phyloP scores from a whole-genome alignment of 2,113 vertebrate genomes.

The Neogale vison region DNA sequence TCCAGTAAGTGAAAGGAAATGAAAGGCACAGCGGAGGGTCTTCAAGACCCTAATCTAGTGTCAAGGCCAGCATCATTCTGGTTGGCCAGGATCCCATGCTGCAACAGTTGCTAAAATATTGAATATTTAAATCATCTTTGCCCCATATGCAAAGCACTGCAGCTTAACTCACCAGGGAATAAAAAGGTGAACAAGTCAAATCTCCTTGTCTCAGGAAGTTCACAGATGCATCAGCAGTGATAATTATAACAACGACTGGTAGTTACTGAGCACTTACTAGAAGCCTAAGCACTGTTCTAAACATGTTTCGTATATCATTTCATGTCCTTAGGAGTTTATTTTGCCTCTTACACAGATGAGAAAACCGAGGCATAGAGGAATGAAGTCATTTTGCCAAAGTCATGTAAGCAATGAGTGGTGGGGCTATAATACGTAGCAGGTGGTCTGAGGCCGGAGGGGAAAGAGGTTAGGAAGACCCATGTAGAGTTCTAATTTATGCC shows the following conservation, averaged over 20 bases:
- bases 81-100: background rate
- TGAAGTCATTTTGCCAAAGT: background rate
- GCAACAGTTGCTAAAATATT: constrained; percentile 4
- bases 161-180: background rate
- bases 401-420: background rate
- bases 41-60: background rate
- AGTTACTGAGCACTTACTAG: constrained; percentile 33
- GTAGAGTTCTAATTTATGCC: background rate
- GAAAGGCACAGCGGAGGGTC: background rate
- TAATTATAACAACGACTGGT: background rate
- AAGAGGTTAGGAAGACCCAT: background rate
- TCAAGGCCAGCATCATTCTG: background rate
- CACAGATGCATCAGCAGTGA: background rate
- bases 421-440: too few relatives aligned
- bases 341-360: constrained; percentile 3
- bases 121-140: background rate
- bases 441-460: background rate
- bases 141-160: background rate
- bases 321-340: background rate
- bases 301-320: background rate
- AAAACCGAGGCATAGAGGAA: background rate
- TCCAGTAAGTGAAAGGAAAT: background rate
- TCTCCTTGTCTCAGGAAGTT: background rate
- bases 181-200: constrained; percentile 16
- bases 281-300: background rate